Evolutionary conservation across 2,797 vertebrate genomes (phyloP).

Genomic region (Amblyopsis hoosieri): DNA sequence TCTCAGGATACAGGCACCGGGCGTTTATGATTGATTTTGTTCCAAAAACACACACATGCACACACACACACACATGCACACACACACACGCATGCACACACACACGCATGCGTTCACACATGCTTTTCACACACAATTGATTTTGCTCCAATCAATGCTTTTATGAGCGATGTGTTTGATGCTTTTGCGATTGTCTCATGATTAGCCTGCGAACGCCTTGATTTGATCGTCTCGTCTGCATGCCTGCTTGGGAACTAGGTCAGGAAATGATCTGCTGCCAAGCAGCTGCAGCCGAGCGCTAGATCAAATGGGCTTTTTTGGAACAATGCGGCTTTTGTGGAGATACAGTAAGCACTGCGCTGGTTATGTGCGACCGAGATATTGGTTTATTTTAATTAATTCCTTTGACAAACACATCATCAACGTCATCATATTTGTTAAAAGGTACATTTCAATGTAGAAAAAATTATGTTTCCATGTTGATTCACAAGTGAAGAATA

Average conservation of each 20-base stretch:
- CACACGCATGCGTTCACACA: conserved; percentile 19
- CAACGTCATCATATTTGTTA: conserved; percentile 50
- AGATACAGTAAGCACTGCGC: conserved; percentile 25
- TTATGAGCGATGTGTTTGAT: conserved; percentile 63
- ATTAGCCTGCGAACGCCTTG: conserved; percentile 43
- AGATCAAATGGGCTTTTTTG: conserved; percentile 39
- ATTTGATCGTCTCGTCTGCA: conserved; percentile 47
- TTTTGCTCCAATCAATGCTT: conserved; percentile 44
- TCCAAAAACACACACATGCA: background rate
- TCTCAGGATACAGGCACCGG: conserved; percentile 31
- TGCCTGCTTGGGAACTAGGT: conserved; percentile 58
- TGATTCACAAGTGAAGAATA: too few species aligned
- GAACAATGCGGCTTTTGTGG: conserved; percentile 35
- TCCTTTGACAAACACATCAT: conserved; percentile 49
- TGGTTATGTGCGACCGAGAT: conserved; percentile 34
- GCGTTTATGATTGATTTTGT: conserved; percentile 32
- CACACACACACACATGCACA: background rate
- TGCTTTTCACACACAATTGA: conserved; percentile 30
- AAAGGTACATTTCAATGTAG: conserved; percentile 23
- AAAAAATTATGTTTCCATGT: conserved; percentile 47
- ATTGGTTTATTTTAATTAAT: conserved; percentile 33
- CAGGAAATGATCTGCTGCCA: conserved; percentile 46
- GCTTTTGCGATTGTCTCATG: conserved; percentile 41
- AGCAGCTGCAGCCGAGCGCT: conserved; percentile 44
- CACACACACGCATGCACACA: conserved; percentile 7